Percentiles rank a stretch among this genome's conserved stretches.
Conservation (phyloP, 2,888 invertebrate genomes). For the Coelopa pilipes region DNA sequence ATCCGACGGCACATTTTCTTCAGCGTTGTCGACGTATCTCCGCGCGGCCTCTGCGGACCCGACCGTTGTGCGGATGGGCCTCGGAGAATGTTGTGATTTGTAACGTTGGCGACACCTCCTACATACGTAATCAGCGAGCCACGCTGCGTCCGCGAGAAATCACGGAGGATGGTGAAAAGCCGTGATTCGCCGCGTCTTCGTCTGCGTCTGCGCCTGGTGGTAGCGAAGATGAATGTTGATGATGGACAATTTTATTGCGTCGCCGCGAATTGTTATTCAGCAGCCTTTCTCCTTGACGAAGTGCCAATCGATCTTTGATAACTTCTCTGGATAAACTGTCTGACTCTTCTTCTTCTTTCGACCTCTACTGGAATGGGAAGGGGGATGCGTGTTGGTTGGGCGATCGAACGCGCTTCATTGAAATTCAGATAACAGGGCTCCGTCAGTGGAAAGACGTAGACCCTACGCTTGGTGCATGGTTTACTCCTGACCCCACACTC, state of each 20-base stretch:
- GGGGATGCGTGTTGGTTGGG: background rate
- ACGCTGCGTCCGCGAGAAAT: slow-evolving; percentile 3
- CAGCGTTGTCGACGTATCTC: slow-evolving; percentile 3
- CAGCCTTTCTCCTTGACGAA: slow-evolving; percentile 51
- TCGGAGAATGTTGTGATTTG: slow-evolving; percentile 24
- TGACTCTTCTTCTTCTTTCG: background rate
- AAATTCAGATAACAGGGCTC: slow-evolving; percentile 1
- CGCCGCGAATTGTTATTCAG: slow-evolving; percentile 39
- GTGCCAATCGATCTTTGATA: slow-evolving; percentile 61
- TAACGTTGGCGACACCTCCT: slow-evolving; percentile 36
- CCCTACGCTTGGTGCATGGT: too few species aligned
- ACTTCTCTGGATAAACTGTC: slow-evolving; percentile 56
- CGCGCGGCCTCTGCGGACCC: background rate
- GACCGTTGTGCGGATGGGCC: background rate
- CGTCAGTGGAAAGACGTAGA: too few species aligned
- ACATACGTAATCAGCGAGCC: slow-evolving; percentile 39
- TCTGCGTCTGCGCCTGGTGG: too few species aligned
- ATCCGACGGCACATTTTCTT: slow-evolving; percentile 24
- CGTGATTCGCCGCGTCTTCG: slow-evolving; percentile 38
- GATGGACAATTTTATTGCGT: slow-evolving; percentile 21
- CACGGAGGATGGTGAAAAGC: slow-evolving; percentile 42
- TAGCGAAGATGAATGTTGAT: slow-evolving; percentile 28
- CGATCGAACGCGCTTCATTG: background rate
- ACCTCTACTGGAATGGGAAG: background rate
- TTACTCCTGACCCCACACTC: too few species aligned